phyloP scores from a whole-genome alignment of 1,140 invertebrate genomes.

The Aphelenchoides fujianensis region DNA sequence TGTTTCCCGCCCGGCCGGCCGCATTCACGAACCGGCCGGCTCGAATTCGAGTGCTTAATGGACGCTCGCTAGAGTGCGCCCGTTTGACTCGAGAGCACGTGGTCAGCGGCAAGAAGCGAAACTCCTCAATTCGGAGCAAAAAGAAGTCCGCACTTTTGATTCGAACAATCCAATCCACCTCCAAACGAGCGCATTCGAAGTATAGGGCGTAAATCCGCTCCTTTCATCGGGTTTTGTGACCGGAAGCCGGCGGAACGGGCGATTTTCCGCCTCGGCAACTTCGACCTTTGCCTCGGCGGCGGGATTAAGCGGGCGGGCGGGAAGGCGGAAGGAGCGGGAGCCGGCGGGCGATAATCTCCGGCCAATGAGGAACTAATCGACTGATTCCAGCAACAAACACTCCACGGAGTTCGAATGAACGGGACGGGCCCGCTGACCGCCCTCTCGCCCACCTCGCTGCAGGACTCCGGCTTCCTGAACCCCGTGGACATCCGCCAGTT shows the following conservation, averaged over 20 bases:
- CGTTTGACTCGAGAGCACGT: no score
- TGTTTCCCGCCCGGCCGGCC: no score
- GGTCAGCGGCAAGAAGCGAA: no score
- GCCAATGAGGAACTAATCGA: not conserved
- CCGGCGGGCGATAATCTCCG: no score
- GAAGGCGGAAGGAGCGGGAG: not conserved
- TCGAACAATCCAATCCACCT: no score
- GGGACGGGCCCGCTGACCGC: slow-evolving; percentile 24
- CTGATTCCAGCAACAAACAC: slow-evolving; percentile 29
- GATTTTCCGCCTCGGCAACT: not conserved
- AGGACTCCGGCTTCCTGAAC: slow-evolving; percentile 2
- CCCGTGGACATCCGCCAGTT: slow-evolving; percentile 19
- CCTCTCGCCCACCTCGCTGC: slow-evolving; percentile 12
- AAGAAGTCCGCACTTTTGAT: no score
- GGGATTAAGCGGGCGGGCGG: not conserved
- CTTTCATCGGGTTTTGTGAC: not conserved
- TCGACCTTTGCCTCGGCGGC: not conserved
- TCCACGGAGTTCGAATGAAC: slow-evolving; percentile 25
- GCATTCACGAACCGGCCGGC: not conserved
- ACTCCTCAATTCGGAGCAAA: no score
- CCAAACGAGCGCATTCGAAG: no score
- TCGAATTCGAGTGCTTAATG: slow-evolving; percentile 1
- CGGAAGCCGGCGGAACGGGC: not conserved
- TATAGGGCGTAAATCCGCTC: no score
- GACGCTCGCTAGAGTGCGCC: no score